Percentiles rank a stretch among this genome's conserved stretches.
These are phyloP conservation scores for Chrysaora quinquecirrha DNA, from an alignment of 30 jellyfish, hydroid and myxozoan genomes.

Conservation along the genomic window DNA sequence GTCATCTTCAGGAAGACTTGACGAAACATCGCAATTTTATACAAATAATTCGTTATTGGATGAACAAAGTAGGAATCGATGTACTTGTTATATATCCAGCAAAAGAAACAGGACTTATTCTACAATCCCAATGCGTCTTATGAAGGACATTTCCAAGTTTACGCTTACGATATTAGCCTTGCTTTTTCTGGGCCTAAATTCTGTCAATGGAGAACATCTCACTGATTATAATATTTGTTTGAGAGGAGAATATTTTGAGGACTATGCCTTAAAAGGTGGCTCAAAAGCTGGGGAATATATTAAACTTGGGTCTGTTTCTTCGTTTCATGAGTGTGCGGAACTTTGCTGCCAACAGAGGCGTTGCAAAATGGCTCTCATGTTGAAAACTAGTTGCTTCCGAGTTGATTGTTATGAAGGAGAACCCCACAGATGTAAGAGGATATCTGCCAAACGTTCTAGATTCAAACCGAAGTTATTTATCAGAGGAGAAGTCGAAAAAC, in stretches of 20 bases:
- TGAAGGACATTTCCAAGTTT: constrained; percentile 13
- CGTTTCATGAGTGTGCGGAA: constrained; percentile 81
- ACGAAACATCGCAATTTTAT: background rate
- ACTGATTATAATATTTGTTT: constrained; percentile 41
- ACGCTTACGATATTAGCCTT: constrained; percentile 21
- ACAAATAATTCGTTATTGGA: background rate
- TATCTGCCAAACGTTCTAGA: constrained; percentile 73
- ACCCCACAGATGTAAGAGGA: constrained; percentile 71
- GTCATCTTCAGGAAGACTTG: constrained; percentile 5
- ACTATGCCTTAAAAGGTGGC: constrained; percentile 87
- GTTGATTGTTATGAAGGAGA: constrained; percentile 75
- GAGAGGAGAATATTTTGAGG: constrained; percentile 85
- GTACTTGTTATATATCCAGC: constrained; percentile 35
- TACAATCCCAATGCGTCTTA: constrained; percentile 16
- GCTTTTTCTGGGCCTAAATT: constrained; percentile 45
- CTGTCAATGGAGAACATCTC: constrained; percentile 25
- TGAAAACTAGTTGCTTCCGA: constrained; percentile 79
- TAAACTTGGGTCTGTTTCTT: constrained; percentile 72
- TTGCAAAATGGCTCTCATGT: constrained; percentile 81
- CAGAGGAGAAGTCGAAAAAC: constrained; percentile 65
- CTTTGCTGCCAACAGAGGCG: constrained; percentile 67
- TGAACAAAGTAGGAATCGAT: background rate
- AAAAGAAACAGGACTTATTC: constrained; percentile 2
- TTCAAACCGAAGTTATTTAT: constrained; percentile 85
- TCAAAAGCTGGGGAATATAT: constrained; percentile 83